These are phyloP conservation scores for Gambusia yucatana DNA, from an alignment of 2,797 vertebrate species.

Conservation along the genomic window DNA sequence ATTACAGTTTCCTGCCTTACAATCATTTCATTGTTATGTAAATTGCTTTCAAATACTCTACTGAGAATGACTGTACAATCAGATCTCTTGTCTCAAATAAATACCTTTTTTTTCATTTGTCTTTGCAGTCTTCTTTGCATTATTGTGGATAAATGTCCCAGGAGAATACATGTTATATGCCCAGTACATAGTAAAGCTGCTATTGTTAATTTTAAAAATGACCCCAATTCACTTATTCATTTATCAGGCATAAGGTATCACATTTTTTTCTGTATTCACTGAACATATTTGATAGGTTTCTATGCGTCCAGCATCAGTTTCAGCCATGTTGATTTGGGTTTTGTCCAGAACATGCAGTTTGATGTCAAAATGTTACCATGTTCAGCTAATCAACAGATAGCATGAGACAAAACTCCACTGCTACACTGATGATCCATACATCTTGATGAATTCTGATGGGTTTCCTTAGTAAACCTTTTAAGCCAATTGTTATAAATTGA, in stretches of 20 bases:
- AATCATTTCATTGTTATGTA: not conserved
- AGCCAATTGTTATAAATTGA: no score
- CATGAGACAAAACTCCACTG: no score
- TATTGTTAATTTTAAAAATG: not conserved
- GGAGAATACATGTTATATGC: not conserved
- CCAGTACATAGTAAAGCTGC: not conserved
- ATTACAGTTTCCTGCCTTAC: not conserved
- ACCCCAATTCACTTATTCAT: not conserved
- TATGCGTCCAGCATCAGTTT: not conserved
- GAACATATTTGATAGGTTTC: not conserved
- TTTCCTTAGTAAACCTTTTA: no score
- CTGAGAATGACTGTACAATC: constrained; percentile 6
- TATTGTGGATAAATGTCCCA: not conserved
- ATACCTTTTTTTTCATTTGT: constrained; percentile 19
- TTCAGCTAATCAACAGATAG: no score
- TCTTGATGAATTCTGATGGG: no score
- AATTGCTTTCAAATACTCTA: not conserved
- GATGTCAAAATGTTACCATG: no score
- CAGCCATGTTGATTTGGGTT: not conserved
- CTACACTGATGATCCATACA: no score
- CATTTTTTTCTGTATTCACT: not conserved
- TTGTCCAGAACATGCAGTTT: no score
- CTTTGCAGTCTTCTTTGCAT: not conserved
- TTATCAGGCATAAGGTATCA: not conserved
- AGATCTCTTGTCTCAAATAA: constrained; percentile 36